Evolutionary conservation across 2,888 invertebrate species (phyloP).

Genomic region (Papilio elwesi): DNA sequence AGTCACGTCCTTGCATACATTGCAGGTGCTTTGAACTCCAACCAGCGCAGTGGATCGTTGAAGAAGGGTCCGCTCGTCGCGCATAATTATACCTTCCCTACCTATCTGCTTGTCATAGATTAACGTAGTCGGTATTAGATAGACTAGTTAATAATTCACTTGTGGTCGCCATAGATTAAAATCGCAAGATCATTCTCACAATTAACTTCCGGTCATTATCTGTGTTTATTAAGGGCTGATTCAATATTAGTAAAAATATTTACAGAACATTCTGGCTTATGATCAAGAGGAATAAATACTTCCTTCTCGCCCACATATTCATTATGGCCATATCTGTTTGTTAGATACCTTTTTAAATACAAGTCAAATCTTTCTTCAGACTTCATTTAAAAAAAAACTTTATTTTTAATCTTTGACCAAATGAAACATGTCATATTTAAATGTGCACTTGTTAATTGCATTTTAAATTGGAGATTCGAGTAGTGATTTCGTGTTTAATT

Average conservation of each 20-base stretch:
- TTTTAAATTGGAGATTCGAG: not conserved
- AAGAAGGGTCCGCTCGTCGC: conserved; percentile 45
- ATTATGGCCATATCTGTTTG: too few species aligned
- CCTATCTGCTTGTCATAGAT: conserved; percentile 18
- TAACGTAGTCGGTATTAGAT: not conserved
- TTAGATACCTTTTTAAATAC: too few species aligned
- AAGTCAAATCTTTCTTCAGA: too few species aligned
- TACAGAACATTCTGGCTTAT: too few species aligned
- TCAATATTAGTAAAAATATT: too few species aligned
- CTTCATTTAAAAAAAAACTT: too few species aligned
- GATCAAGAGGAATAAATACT: too few species aligned
- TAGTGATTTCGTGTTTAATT: conserved; percentile 21
- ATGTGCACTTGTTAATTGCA: conserved; percentile 8
- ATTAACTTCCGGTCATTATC: too few species aligned
- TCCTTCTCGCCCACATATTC: too few species aligned
- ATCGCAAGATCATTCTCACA: too few species aligned
- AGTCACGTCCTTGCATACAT: conserved; percentile 35
- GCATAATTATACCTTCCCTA: conserved; percentile 18
- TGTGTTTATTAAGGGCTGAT: too few species aligned
- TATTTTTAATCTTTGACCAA: not conserved
- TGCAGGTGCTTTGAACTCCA: conserved; percentile 46
- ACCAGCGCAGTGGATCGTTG: conserved; percentile 48
- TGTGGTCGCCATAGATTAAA: too few species aligned
- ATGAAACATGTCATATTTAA: conserved; percentile 1
- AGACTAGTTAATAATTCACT: not conserved